Evolutionary conservation across 2,888 invertebrate species (phyloP).

Genomic region (Chloroclystis v-ata): DNA sequence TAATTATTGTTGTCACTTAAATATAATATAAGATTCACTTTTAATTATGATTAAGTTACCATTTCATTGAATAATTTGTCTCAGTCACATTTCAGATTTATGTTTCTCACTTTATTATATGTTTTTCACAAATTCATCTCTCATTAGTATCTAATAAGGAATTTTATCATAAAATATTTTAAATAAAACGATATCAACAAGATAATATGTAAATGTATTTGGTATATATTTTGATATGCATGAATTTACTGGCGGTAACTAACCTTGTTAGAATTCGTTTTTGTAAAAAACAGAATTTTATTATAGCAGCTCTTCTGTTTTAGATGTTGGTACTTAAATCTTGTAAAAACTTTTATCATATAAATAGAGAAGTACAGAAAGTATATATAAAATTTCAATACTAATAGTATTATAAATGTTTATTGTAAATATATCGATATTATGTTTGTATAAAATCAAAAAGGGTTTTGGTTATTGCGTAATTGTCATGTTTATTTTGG

Average conservation of each 20-base stretch:
- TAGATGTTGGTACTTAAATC: slow-evolving; percentile 64
- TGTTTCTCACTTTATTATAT: not conserved
- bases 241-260: slow-evolving; percentile 60
- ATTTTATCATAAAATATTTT: slow-evolving; percentile 47
- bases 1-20: too few relatives aligned
- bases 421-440: slow-evolving; percentile 46
- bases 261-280: slow-evolving; percentile 44
- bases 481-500: slow-evolving; percentile 18
- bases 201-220: slow-evolving; percentile 52
- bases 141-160: slow-evolving; percentile 51
- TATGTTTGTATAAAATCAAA: slow-evolving; percentile 35
- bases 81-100: too few relatives aligned
- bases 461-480: slow-evolving; percentile 44
- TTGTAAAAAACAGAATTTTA: slow-evolving; percentile 43
- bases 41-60: too few relatives aligned
- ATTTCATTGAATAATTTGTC: not conserved
- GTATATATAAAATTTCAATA: slow-evolving; percentile 55
- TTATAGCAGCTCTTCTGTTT: slow-evolving; percentile 41
- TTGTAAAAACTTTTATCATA: slow-evolving; percentile 49
- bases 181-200: slow-evolving; percentile 50
- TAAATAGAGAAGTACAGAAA: slow-evolving; percentile 55
- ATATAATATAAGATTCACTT: too few relatives aligned
- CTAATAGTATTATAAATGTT: slow-evolving; percentile 55
- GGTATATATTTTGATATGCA: slow-evolving; percentile 74
- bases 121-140: not conserved